Base-by-base conservation (phyloP, 2,888 invertebrate species). In the Xestia xanthographa region DNA sequence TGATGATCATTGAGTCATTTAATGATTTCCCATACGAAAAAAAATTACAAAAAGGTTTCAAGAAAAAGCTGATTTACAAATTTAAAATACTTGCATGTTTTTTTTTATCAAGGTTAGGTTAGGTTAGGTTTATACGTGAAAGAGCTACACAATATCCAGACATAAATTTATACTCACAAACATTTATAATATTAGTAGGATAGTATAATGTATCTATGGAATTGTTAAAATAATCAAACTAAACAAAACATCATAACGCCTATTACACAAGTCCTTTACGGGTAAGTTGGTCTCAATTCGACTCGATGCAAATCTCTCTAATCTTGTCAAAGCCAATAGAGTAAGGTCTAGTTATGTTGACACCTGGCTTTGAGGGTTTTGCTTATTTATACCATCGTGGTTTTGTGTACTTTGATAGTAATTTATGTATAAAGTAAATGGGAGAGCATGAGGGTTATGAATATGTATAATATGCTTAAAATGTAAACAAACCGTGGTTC, bases 231-330 rank as follows among this genome's bases (percentile, higher is more conserved):
- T 41, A 41, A 41, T 9, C 41, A 9, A 41, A 43, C 12, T 43
- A 43, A 43, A 43, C 12, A 2, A 43, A 43, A 12, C 14, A 26
- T 22, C 12, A 12, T 38, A 62, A 62, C 62, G 22, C 5, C 22
- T 62, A 38, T 62, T 62, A 38, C 2, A 38, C 2, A 12, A 62
- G 11, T 22, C 12, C 22, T 38, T 38, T 6, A 11, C 22, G 9
- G 22, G 29, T 71, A 66, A 66, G 11, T 50, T 41, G 29, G 22
- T 62, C 41, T 48, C 41, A 48, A 38, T 63, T 63, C 26, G 17
- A 11, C 20, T 68, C 67, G 12, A 81, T 66, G 68, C 34, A 69
- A 79, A 75, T 79, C 50, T 45, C 34, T 1, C 38, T 81, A 79
- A 79, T 80, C 60, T 62, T 58, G 38, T 56, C 79, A 70, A 70